phyloP scores from a whole-genome alignment of 2,797 vertebrate genomes.

The Mormyrus hasselquistii region DNA sequence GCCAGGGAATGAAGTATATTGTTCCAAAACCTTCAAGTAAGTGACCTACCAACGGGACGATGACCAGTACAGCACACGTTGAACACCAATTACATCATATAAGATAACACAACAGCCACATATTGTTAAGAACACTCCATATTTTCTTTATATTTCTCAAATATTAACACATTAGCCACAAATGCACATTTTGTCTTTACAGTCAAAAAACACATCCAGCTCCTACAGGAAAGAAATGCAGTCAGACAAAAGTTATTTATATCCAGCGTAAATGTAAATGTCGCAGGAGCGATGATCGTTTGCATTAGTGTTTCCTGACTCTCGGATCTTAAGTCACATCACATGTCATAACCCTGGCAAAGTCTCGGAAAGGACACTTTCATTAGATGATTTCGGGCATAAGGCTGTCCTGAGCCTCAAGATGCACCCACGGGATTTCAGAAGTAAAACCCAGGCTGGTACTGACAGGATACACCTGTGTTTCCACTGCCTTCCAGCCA shows the following conservation, averaged over 20 bases:
- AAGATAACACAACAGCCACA: background rate
- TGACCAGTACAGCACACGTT: background rate
- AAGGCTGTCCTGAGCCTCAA: background rate
- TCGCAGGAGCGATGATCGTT: background rate
- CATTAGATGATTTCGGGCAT: background rate
- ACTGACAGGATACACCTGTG: background rate
- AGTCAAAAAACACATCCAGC: background rate
- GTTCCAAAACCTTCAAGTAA: background rate
- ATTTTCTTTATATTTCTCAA: background rate
- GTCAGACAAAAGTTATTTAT: constrained; percentile 1
- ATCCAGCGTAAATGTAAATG: background rate
- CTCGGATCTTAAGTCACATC: background rate
- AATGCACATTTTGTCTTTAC: background rate
- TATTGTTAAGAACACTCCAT: background rate
- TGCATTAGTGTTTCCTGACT: background rate
- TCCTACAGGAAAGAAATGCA: background rate
- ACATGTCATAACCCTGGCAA: background rate
- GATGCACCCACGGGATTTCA: background rate
- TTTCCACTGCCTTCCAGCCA: background rate
- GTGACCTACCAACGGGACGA: background rate
- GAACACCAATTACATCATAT: background rate
- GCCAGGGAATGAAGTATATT: background rate
- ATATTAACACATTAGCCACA: background rate
- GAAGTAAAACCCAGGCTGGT: background rate
- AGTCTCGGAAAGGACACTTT: background rate